Evolutionary conservation across 2,888 invertebrate genomes (phyloP).

Genomic region (Perdita meconis): DNA sequence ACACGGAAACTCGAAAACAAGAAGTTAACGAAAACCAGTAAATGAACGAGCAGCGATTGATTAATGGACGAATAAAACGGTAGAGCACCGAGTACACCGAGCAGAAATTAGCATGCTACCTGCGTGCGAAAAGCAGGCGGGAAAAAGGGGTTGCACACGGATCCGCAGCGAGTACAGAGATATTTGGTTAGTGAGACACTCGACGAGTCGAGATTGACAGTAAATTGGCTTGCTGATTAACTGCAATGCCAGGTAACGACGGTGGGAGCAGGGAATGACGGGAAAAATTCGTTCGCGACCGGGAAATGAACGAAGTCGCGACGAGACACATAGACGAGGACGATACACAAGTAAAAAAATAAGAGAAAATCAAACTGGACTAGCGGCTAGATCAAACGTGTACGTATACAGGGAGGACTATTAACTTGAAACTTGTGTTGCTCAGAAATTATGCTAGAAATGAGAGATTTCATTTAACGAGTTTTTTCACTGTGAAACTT

Average conservation of each 20-base stretch:
- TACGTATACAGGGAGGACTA: neutral
- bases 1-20: conserved; percentile 5
- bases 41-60: conserved; percentile 37
- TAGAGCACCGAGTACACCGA: conserved; percentile 10
- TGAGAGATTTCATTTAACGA: too few relatives aligned
- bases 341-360: neutral
- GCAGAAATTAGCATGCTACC: conserved; percentile 55
- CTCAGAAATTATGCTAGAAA: too few relatives aligned
- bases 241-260: conserved; percentile 61
- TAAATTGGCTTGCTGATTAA: conserved; percentile 72
- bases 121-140: conserved; percentile 64
- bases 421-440: too few relatives aligned
- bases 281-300: conserved; percentile 11
- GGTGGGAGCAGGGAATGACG: conserved; percentile 23
- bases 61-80: conserved; percentile 42
- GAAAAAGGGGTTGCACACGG: conserved; percentile 21
- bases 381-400: conserved; percentile 20
- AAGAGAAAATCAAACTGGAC: neutral
- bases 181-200: conserved; percentile 63
- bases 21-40: conserved; percentile 7
- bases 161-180: conserved; percentile 54
- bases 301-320: conserved; percentile 10
- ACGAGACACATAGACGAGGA: conserved; percentile 28
- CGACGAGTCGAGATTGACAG: conserved; percentile 66
- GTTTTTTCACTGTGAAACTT: too few relatives aligned